These are phyloP conservation scores for Drosophila buzzatii DNA, from an alignment of 2,888 invertebrate species.

Conservation along the genomic window DNA sequence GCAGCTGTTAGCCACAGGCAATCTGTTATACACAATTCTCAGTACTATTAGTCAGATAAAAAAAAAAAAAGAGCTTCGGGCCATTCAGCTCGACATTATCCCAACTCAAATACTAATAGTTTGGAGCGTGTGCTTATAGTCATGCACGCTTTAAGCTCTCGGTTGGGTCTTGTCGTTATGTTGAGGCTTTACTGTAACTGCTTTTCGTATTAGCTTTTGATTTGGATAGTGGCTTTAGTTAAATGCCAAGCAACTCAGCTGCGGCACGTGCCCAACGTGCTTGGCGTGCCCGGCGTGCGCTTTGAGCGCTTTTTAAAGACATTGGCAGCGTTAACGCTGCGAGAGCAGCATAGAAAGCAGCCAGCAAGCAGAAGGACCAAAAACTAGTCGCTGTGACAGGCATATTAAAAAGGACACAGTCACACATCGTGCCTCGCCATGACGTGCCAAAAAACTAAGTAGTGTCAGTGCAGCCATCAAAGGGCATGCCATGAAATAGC, in stretches of 20 bases:
- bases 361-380: conserved; percentile 38
- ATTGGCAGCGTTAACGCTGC: conserved; percentile 12
- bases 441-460: conserved; percentile 79
- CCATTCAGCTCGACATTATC: background rate
- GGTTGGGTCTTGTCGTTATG: conserved; percentile 15
- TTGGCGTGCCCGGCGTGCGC: conserved; percentile 22
- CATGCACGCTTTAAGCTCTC: conserved; percentile 26
- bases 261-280: conserved; percentile 64
- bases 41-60: background rate
- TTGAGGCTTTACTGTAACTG: conserved; percentile 28
- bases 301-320: conserved; percentile 65
- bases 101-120: conserved; percentile 3
- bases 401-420: conserved; percentile 75
- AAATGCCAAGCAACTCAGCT: conserved; percentile 64
- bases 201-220: conserved; percentile 72
- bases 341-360: conserved; percentile 19
- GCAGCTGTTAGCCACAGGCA: background rate
- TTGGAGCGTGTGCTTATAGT: conserved; percentile 4
- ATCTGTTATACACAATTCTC: background rate
- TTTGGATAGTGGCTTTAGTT: conserved; percentile 75
- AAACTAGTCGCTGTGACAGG: conserved; percentile 77
- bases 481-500: conserved; percentile 57
- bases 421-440: conserved; percentile 59
- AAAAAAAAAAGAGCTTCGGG: background rate
- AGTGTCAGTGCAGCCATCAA: conserved; percentile 75